Conservation (phyloP, 1,140 invertebrate genomes). For the Amphibalanus amphitrite region DNA sequence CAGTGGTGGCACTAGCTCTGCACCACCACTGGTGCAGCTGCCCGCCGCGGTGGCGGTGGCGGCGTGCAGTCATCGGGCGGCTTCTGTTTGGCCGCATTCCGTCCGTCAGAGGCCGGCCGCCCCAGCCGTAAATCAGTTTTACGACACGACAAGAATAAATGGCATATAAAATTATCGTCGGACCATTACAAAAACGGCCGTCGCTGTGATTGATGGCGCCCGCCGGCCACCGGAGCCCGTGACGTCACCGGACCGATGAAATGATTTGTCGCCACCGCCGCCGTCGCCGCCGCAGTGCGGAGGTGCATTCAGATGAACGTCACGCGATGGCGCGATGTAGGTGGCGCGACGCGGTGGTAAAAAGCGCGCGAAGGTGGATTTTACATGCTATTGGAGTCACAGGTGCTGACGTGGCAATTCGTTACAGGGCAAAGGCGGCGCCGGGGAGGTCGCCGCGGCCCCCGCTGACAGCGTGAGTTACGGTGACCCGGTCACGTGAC, state of each 20-base stretch:
- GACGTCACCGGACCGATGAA: not conserved
- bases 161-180: not conserved
- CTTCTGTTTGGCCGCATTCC: not conserved
- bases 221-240: not conserved
- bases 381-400: not conserved
- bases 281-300: no score
- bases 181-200: not conserved
- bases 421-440: not conserved
- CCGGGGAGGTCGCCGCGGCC: not conserved
- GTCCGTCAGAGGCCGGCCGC: no score
- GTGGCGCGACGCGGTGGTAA: not conserved
- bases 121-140: not conserved
- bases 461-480: not conserved
- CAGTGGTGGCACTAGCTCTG: no score
- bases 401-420: not conserved
- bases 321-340: not conserved
- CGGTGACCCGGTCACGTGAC: not conserved
- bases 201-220: not conserved
- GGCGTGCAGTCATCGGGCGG: not conserved
- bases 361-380: not conserved
- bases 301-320: not conserved
- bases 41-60: not conserved
- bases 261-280: not conserved
- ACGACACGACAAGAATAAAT: slow-evolving; percentile 1
- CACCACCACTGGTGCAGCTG: no score